phyloP scores from a whole-genome alignment of 1,140 invertebrate genomes.

The Nasonia vitripennis region DNA sequence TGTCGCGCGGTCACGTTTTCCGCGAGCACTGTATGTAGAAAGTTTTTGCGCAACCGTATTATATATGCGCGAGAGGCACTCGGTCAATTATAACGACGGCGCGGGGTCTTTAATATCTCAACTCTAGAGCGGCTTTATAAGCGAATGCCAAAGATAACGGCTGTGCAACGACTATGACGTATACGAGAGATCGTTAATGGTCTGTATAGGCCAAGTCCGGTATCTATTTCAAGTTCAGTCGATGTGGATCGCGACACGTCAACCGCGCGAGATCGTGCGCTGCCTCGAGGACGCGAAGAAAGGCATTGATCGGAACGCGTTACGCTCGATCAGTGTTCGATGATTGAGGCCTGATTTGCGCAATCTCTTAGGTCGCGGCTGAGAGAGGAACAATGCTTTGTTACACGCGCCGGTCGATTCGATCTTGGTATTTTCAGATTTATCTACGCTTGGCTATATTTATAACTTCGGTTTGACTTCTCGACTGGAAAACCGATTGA shows the following conservation, averaged over 20 bases:
- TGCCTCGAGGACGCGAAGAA: slow-evolving; percentile 7
- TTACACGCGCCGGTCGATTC: background rate
- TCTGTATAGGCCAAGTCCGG: background rate
- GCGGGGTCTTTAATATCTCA: background rate
- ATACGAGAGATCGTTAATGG: background rate
- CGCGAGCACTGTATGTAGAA: background rate
- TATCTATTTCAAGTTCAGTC: slow-evolving; percentile 48
- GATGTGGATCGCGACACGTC: slow-evolving; percentile 34
- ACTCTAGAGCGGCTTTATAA: background rate
- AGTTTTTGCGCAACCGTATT: background rate
- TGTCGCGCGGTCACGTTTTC: slow-evolving; percentile 70
- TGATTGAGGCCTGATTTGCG: background rate
- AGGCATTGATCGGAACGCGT: background rate
- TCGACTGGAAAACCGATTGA: background rate
- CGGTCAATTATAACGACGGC: slow-evolving; percentile 15
- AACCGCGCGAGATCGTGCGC: background rate
- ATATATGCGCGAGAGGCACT: background rate
- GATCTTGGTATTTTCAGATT: slow-evolving; percentile 10
- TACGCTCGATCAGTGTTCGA: background rate
- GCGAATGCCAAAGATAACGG: slow-evolving; percentile 18
- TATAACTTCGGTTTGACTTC: background rate
- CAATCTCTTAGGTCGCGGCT: background rate
- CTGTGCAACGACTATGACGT: background rate
- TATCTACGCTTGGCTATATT: background rate
- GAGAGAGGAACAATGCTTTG: slow-evolving; percentile 22